A percentile compares a stretch with the other conserved stretches of the same genome.
Conservation (phyloP, 1,140 invertebrate species). For the Globodera ellingtonae region DNA sequence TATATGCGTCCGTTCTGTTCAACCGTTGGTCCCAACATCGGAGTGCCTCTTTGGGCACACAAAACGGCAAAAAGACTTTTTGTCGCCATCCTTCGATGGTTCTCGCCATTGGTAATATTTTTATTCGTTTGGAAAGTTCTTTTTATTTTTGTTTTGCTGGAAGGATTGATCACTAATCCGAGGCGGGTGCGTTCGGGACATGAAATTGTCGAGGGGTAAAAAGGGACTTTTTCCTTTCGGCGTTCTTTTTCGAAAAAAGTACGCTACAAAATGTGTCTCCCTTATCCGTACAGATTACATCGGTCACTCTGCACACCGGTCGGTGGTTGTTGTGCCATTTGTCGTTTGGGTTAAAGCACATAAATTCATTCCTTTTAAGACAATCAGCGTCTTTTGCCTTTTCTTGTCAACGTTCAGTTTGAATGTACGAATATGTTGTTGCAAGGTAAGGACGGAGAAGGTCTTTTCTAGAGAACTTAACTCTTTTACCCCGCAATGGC, state of each 20-base stretch:
- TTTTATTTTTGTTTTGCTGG: not conserved
- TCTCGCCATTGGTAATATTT: not conserved
- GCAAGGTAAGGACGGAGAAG: constrained; percentile 35
- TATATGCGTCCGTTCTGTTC: not conserved
- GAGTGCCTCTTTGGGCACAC: not conserved
- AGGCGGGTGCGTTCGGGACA: not conserved
- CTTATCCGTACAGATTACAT: not conserved
- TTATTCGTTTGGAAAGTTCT: not conserved
- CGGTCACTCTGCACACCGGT: constrained; percentile 7
- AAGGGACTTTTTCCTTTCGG: too few species aligned
- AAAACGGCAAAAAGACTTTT: not conserved
- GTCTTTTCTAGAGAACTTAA: too few species aligned
- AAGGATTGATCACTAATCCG: not conserved
- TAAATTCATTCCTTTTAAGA: constrained; percentile 23
- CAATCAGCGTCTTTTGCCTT: constrained; percentile 22
- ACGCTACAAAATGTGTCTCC: not conserved
- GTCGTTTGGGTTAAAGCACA: not conserved
- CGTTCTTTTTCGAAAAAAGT: too few species aligned
- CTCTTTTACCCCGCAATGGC: too few species aligned
- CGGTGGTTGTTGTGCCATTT: not conserved
- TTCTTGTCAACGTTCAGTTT: constrained; percentile 44
- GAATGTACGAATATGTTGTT: constrained; percentile 49
- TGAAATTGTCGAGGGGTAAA: too few species aligned
- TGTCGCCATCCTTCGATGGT: not conserved
- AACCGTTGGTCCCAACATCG: not conserved